A percentile compares a stretch with the other conserved stretches of the same genome.
These are phyloP conservation scores for Centropus unirufus DNA, from an alignment of 2,113 vertebrate genomes.

Conservation along the genomic window DNA sequence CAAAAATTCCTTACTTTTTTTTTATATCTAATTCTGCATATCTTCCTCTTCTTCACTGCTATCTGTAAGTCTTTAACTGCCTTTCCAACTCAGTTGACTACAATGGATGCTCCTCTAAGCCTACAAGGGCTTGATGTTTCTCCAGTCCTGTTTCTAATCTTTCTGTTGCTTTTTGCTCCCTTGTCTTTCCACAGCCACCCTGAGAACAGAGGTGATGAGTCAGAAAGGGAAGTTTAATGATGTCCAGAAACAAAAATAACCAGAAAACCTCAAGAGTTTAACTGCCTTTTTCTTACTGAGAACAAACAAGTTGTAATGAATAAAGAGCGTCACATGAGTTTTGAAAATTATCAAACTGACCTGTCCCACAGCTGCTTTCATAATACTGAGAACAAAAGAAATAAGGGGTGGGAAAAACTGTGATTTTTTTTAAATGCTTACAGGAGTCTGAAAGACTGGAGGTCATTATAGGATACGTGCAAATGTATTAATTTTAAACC, in stretches of 20 bases:
- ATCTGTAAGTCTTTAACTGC: not conserved
- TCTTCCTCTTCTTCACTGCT: not conserved
- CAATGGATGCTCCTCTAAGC: not conserved
- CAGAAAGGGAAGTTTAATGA: slow-evolving; percentile 39
- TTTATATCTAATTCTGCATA: not conserved
- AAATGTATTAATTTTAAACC: not conserved
- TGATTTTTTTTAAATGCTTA: not conserved
- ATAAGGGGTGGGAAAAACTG: not conserved
- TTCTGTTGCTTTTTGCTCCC: not conserved
- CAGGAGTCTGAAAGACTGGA: not conserved
- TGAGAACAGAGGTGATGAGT: slow-evolving; percentile 30
- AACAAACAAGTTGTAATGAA: slow-evolving; percentile 17
- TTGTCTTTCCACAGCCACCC: not conserved
- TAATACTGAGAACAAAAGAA: not conserved
- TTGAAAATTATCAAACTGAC: not conserved
- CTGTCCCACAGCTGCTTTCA: not conserved
- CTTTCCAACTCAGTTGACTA: not conserved
- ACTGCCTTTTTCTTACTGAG: not conserved
- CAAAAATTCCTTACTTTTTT: not conserved
- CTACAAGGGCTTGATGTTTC: not conserved
- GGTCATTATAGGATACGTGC: not conserved
- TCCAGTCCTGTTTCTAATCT: not conserved
- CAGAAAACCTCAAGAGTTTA: slow-evolving; percentile 42
- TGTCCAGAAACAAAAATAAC: slow-evolving; percentile 28
- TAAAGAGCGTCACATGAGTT: not conserved